Conservation (phyloP, 2,888 invertebrate genomes). For the Stenurella melanura region DNA sequence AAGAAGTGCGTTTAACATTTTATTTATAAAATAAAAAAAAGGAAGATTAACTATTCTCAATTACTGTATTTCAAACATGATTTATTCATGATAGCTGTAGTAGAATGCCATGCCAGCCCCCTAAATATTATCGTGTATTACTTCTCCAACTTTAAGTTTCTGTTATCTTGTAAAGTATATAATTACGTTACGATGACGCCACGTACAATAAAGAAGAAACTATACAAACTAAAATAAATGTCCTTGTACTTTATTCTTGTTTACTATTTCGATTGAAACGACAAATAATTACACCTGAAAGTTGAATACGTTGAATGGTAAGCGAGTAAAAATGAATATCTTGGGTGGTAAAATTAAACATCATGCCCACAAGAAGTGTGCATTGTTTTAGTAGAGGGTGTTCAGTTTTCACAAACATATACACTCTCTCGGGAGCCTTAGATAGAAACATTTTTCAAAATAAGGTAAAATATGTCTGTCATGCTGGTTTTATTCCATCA, state of each 20-base stretch:
- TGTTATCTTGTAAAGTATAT: slow-evolving; percentile 4
- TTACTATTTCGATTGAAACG: background rate
- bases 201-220: background rate
- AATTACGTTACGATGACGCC: background rate
- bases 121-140: background rate
- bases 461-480: background rate
- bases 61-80: too few relatives aligned
- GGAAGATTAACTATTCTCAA: too few relatives aligned
- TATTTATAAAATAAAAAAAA: too few relatives aligned
- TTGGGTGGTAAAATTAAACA: too few relatives aligned
- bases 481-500: background rate
- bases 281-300: background rate
- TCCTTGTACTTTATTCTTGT: background rate
- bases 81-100: too few relatives aligned
- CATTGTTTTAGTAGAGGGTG: too few relatives aligned
- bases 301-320: background rate
- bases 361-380: too few relatives aligned
- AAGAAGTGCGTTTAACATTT: too few relatives aligned
- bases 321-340: too few relatives aligned
- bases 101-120: too few relatives aligned
- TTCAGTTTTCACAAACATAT: too few relatives aligned
- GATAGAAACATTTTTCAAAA: background rate
- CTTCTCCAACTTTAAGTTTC: background rate
- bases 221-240: background rate
- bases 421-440: too few relatives aligned